These are phyloP conservation scores for Cerastis leucographa DNA, from an alignment of 2,888 invertebrate genomes.

Conservation along the genomic window DNA sequence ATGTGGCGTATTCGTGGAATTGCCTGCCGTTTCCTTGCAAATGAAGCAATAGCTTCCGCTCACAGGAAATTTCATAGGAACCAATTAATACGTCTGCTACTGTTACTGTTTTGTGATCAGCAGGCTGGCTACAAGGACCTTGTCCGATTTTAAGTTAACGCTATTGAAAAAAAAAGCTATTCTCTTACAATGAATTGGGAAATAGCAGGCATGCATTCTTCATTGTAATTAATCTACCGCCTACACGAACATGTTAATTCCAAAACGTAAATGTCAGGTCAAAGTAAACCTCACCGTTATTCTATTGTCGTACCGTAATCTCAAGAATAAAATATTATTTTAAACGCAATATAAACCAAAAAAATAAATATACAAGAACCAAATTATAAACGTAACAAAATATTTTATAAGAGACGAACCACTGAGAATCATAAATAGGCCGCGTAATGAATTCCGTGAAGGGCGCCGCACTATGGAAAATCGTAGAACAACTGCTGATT, in stretches of 20 bases:
- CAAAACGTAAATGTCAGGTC: not conserved
- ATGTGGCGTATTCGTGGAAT: constrained; percentile 69
- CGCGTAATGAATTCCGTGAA: constrained; percentile 80
- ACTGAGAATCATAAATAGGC: constrained; percentile 73
- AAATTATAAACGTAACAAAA: constrained; percentile 72
- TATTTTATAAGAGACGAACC: constrained; percentile 69
- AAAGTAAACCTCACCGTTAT: constrained; percentile 14
- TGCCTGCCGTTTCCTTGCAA: constrained; percentile 77
- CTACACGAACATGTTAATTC: constrained; percentile 9
- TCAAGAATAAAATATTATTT: constrained; percentile 28
- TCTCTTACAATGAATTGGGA: not conserved
- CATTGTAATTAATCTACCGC: not conserved
- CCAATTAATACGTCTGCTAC: constrained; percentile 52
- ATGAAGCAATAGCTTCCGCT: constrained; percentile 77
- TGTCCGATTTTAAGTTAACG: constrained; percentile 5
- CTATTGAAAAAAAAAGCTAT: no score
- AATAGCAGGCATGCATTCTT: not conserved
- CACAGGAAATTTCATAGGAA: constrained; percentile 64
- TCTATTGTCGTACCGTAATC: constrained; percentile 3
- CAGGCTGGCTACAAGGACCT: not conserved
- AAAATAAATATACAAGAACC: constrained; percentile 57
- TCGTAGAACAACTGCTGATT: no score
- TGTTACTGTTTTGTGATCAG: constrained; percentile 36
- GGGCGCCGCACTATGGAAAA: no score
- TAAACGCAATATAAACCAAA: constrained; percentile 45